These are phyloP conservation scores for Kryptolebias marmoratus DNA, from an alignment of 2,113 vertebrate genomes.

Conservation along the genomic window DNA sequence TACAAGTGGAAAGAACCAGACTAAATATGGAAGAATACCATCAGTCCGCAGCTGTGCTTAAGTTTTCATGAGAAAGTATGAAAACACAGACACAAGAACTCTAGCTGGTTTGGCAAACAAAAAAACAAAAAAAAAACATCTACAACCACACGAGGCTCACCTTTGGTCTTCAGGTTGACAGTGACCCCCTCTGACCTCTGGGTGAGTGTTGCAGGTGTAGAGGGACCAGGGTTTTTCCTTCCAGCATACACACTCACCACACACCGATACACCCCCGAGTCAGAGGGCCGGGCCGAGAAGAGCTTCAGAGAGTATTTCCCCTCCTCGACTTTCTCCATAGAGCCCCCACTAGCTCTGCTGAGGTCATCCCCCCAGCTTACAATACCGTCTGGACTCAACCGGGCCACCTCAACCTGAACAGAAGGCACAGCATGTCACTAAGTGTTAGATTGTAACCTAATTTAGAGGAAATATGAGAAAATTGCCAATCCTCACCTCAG, in stretches of 20 bases:
- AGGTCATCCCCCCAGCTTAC: conserved; percentile 83
- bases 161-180: conserved; percentile 86
- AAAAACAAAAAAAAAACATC: no score
- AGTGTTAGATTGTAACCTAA: no score
- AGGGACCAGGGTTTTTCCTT: conserved; percentile 63
- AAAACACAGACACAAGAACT: background rate
- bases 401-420: conserved; percentile 79
- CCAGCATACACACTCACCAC: conserved; percentile 84
- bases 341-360: conserved; percentile 74
- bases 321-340: conserved; percentile 85
- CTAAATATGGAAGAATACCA: background rate
- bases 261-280: conserved; percentile 85
- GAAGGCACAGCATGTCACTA: background rate
- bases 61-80: background rate
- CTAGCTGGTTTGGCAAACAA: no score
- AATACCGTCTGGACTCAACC: conserved; percentile 78
- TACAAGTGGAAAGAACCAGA: background rate
- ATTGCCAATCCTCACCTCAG: no score
- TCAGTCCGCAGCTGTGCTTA: background rate
- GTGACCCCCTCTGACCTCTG: conserved; percentile 82
- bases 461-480: no score
- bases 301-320: conserved; percentile 83
- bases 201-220: conserved; percentile 79
- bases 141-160: conserved; percentile 61
- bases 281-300: conserved; percentile 82